Base-by-base conservation (phyloP, 1,140 invertebrate genomes). In the Formica selysi region DNA sequence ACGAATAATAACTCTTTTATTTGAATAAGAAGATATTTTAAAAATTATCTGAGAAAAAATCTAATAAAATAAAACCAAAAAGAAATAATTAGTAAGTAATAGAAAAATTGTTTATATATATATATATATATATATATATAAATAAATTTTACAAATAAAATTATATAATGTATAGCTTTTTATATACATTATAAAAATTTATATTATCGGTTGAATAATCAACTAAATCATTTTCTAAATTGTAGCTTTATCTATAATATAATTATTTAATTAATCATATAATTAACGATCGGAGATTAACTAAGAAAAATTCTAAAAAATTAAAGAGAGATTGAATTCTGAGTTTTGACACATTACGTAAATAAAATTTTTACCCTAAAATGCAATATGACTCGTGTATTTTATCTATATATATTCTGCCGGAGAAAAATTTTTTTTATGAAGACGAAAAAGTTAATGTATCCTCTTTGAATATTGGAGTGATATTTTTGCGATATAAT, bases 91-190 rank as follows among this genome's bases (percentile, higher is more conserved):
- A 41, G 5, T 29, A 41, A 62, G 0, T 76, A 44, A 29, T 38
- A 29, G 19, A 57, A 29, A n/a, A 61, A 76, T 76, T 16, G 32
- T 19, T n/a, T 71, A 7, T 29, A 51, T 32, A 10, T 76, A 76
- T 41, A 76, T 48, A 38, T 76, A 76, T 41, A 76, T 48, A 38
- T 71, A 7, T 29, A 51, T 32, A 10, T 76, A 76, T 41, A 76
- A 29, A 38, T 38, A 38, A 44, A 44, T 71, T 54, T 4, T 71
- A 51, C 16, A 44, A 44, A 44, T 44, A 44, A 44, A 13, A 13
- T 44, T 44, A 13, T 44, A 44, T 32, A 64, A 64, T 26, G 32
- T 59, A 26, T 59, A 59, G 4, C 8, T 59, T 61, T 76, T 76
- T 61, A 76, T 2, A 19, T 64, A 32, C 6, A 19, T 41, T 76